A percentile compares a stretch with the other conserved stretches of the same genome.
phyloP scores from a whole-genome alignment of 2,888 invertebrate species.

The Iphiclides podalirius region DNA sequence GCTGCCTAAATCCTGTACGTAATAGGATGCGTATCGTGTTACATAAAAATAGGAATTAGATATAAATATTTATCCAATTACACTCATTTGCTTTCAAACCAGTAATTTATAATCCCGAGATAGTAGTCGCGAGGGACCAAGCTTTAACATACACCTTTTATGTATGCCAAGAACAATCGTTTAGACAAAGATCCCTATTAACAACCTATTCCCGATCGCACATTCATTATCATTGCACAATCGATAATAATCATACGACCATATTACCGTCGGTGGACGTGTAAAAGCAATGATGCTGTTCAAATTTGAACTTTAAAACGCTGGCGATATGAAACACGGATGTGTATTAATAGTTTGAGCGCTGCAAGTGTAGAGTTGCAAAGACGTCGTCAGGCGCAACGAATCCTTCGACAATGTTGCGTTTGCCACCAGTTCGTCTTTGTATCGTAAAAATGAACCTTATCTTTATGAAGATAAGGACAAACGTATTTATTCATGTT shows the following conservation, averaged over 20 bases:
- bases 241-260: slow-evolving; percentile 6
- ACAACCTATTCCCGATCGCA: neutral
- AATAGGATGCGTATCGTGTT: too few relatives aligned
- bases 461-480: slow-evolving; percentile 10
- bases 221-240: slow-evolving; percentile 11
- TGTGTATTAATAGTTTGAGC: slow-evolving; percentile 15
- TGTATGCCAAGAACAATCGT: neutral
- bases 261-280: neutral
- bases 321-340: slow-evolving; percentile 19
- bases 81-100: too few relatives aligned
- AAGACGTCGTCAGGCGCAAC: slow-evolving; percentile 26
- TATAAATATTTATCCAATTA: too few relatives aligned
- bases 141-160: too few relatives aligned
- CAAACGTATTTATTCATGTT: too few relatives aligned
- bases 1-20: too few relatives aligned
- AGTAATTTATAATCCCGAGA: too few relatives aligned
- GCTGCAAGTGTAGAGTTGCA: slow-evolving; percentile 24
- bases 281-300: neutral
- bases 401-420: slow-evolving; percentile 16
- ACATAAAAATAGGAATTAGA: too few relatives aligned
- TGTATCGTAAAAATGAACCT: too few relatives aligned
- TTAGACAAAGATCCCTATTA: slow-evolving; percentile 6
- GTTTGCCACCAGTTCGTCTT: too few relatives aligned
- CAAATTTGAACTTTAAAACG: slow-evolving; percentile 6
- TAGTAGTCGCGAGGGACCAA: too few relatives aligned